Evolutionary conservation across 2,888 invertebrate species (phyloP).

Genomic region (Spicauda simplicius): DNA sequence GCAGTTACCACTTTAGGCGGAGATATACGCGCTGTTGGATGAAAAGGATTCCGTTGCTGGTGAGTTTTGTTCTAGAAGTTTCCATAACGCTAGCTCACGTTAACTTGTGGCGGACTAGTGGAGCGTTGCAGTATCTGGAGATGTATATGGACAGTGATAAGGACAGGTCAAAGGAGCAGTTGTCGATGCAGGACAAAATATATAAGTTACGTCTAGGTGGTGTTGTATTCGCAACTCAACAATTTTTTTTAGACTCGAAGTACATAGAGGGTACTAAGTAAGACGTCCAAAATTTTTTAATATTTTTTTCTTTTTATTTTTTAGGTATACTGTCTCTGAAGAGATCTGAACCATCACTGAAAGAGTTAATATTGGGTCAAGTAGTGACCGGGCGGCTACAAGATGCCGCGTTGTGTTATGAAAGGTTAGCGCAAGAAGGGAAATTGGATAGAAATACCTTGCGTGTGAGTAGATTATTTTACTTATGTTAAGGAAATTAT

Average conservation of each 20-base stretch:
- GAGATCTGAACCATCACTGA: conserved; percentile 89
- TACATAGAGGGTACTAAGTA: too few species aligned
- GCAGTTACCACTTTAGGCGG: conserved; percentile 87
- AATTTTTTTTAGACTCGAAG: too few species aligned
- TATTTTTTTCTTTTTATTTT: conserved; percentile 30
- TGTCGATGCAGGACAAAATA: too few species aligned
- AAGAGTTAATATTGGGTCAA: conserved; percentile 93
- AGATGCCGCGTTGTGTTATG: conserved; percentile 95
- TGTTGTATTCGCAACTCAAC: too few species aligned
- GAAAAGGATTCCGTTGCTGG: conserved; percentile 96
- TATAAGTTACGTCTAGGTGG: too few species aligned
- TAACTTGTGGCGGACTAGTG: conserved; percentile 91
- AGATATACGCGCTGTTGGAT: conserved; percentile 94
- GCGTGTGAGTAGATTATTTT: conserved; percentile 53
- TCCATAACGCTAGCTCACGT: conserved; percentile 87
- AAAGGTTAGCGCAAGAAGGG: conserved; percentile 88
- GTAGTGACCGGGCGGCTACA: conserved; percentile 92
- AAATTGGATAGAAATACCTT: conserved; percentile 77
- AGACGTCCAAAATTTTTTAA: too few species aligned
- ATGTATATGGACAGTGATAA: conserved; percentile 87
- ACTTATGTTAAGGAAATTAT: too few species aligned
- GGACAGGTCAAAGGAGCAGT: conserved; percentile 82
- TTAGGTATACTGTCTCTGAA: conserved; percentile 89
- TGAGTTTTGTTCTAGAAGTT: conserved; percentile 32
- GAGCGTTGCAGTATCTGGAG: conserved; percentile 91